Evolutionary conservation across 2,888 invertebrate genomes (phyloP).

Genomic region (Synergus japonicus): DNA sequence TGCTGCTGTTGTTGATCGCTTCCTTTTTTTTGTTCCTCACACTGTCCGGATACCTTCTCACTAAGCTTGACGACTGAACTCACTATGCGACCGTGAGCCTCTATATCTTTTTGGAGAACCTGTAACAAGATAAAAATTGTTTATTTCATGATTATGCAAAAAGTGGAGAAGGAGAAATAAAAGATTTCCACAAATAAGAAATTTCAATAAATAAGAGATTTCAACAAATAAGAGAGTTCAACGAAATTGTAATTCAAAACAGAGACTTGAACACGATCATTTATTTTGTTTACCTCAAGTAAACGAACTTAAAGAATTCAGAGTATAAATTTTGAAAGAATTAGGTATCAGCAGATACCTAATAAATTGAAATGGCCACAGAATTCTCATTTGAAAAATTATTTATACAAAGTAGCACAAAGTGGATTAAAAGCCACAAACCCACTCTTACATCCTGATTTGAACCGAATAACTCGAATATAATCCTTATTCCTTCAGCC

Average conservation of each 20-base stretch:
- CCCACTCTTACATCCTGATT: not conserved
- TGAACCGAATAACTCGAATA: not conserved
- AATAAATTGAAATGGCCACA: not conserved
- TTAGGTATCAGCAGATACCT: not conserved
- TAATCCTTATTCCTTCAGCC: not conserved
- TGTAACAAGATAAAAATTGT: slow-evolving; percentile 77
- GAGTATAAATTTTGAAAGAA: too few relatives aligned
- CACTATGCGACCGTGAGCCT: slow-evolving; percentile 92
- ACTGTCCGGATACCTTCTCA: slow-evolving; percentile 79
- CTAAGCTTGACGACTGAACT: slow-evolving; percentile 87
- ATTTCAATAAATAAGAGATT: too few relatives aligned
- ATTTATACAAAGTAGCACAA: not conserved
- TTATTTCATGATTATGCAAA: not conserved
- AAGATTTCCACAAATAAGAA: too few relatives aligned
- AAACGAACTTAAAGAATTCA: too few relatives aligned
- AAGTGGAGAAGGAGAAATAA: too few relatives aligned
- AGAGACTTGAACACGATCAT: too few relatives aligned
- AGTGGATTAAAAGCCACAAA: not conserved
- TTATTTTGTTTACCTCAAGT: too few relatives aligned
- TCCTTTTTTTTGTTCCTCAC: slow-evolving; percentile 67
- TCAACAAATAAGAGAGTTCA: too few relatives aligned
- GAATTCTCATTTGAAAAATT: not conserved
- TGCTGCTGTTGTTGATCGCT: slow-evolving; percentile 63
- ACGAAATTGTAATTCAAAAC: too few relatives aligned
- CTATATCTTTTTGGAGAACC: slow-evolving; percentile 95